Evolutionary conservation across 2,113 vertebrate species (phyloP).

Genomic region (Aspiorhynchus laticeps): DNA sequence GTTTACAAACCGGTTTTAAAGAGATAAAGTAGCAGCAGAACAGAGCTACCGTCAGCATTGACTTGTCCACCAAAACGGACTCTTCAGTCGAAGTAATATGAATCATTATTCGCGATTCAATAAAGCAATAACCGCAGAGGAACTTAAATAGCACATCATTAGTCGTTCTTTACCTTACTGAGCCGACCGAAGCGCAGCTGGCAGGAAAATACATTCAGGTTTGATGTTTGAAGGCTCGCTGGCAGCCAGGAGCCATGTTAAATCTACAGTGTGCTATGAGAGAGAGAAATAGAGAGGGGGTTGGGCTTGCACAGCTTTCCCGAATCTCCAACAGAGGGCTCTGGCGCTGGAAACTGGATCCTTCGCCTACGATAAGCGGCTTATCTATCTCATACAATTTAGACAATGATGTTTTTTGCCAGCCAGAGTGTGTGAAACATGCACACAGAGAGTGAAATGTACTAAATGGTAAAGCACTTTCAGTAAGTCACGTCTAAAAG

Average conservation of each 20-base stretch:
- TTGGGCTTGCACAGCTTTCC: constrained; percentile 56
- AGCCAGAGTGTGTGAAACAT: not conserved
- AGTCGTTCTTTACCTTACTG: constrained; percentile 55
- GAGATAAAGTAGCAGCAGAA: constrained; percentile 42
- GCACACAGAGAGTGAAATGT: not conserved
- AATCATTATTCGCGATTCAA: not conserved
- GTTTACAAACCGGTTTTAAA: not conserved
- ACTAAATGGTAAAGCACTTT: not conserved
- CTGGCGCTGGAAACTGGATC: constrained; percentile 54
- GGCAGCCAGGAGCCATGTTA: constrained; percentile 69
- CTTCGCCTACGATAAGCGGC: constrained; percentile 45
- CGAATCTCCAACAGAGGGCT: constrained; percentile 66
- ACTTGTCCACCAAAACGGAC: constrained; percentile 24
- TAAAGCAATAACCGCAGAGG: constrained; percentile 1
- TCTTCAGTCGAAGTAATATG: constrained; percentile 21
- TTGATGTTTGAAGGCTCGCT: constrained; percentile 59
- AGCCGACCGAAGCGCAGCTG: constrained; percentile 16
- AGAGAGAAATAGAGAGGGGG: constrained; percentile 55
- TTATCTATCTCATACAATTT: constrained; percentile 36
- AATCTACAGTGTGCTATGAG: constrained; percentile 54
- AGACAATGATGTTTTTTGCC: constrained; percentile 32
- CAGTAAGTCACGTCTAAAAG: not conserved
- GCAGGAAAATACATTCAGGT: constrained; percentile 57
- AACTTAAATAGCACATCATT: not conserved
- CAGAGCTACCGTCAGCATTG: constrained; percentile 6